Percentiles rank a stretch among this genome's conserved stretches.
Evolutionary conservation across 2,113 vertebrate species (phyloP).

Genomic region (Podilymbus podiceps): DNA sequence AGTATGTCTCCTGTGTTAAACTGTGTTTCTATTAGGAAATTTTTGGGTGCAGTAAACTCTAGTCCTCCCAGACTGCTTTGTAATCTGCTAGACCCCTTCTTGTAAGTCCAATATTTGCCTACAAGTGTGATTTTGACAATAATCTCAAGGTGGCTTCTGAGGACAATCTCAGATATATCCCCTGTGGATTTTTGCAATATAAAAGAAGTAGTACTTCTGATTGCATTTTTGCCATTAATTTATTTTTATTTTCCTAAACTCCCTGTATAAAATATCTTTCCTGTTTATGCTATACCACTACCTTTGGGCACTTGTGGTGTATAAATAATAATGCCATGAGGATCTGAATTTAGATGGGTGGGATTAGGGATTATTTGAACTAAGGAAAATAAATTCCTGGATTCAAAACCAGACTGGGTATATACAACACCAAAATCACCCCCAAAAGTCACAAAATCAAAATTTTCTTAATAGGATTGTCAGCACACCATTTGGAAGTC

Average conservation of each 20-base stretch:
- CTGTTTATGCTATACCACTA: neutral
- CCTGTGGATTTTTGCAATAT: neutral
- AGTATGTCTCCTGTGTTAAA: neutral
- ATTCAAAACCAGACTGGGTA: neutral
- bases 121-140: neutral
- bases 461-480: neutral
- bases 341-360: fast-evolving
- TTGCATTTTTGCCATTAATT: neutral
- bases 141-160: neutral
- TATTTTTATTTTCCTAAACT: neutral
- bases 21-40: neutral
- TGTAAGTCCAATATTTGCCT: neutral
- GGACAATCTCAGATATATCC: neutral
- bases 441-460: neutral
- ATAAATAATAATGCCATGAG: neutral
- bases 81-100: neutral
- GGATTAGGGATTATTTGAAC: neutral
- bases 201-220: neutral
- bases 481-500: neutral
- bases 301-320: neutral
- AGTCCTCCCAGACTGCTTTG: neutral
- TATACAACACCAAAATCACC: neutral
- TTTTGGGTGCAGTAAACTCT: neutral
- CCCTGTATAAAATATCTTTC: neutral
- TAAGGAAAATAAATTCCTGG: neutral